phyloP scores from a whole-genome alignment of 1,140 invertebrate species.

The Phymorhynchus buccinoides region DNA sequence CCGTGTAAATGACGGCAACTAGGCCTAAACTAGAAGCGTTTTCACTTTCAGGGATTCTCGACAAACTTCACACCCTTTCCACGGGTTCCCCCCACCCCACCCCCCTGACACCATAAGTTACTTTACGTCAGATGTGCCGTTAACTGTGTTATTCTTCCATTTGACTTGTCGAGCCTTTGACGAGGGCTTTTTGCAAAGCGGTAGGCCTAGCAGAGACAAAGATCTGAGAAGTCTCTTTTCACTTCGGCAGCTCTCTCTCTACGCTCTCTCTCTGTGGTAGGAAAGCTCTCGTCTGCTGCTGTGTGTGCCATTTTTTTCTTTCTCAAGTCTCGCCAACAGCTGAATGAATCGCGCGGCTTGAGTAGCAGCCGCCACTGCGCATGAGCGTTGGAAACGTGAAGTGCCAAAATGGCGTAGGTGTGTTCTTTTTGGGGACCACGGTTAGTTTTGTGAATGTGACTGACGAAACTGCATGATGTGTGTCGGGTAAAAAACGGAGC shows the following conservation, averaged over 20 bases:
- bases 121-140: background rate
- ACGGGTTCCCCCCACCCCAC: background rate
- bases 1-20: background rate
- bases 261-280: constrained; percentile 14
- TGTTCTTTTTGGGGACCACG: constrained; percentile 6
- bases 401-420: constrained; percentile 37
- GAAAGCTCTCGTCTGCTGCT: constrained; percentile 18
- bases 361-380: constrained; percentile 28
- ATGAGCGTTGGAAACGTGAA: constrained; percentile 27
- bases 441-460: no score
- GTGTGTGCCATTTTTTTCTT: no score
- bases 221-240: background rate
- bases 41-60: background rate
- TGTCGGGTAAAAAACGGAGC: constrained; percentile 16
- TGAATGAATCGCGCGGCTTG: constrained; percentile 37
- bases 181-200: background rate
- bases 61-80: background rate
- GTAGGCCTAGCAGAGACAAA: constrained; percentile 19
- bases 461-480: constrained; percentile 4
- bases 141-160: background rate
- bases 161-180: constrained; percentile 6
- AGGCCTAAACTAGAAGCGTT: no score
- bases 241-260: no score
- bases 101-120: background rate
- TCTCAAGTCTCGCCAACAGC: background rate